Evolutionary conservation across 1,140 invertebrate species (phyloP).

Genomic region (Neotoxoptera formosana): DNA sequence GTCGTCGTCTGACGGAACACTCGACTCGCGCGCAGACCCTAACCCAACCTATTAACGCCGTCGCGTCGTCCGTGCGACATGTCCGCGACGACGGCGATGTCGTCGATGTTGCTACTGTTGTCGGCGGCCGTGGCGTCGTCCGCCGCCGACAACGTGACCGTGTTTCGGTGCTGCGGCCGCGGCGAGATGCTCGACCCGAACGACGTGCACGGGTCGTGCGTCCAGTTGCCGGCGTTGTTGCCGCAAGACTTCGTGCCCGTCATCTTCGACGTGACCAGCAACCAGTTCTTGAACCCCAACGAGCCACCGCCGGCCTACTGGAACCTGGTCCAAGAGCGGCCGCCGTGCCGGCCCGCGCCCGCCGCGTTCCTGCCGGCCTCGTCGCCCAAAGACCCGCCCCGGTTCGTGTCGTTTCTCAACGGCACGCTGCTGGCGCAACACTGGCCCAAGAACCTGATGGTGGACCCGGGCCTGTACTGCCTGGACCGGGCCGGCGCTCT

Average conservation of each 20-base stretch:
- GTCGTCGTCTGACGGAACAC: neutral
- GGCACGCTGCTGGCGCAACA: slow-evolving; percentile 68
- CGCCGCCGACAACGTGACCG: slow-evolving; percentile 62
- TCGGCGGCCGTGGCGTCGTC: slow-evolving; percentile 17
- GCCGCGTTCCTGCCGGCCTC: slow-evolving; percentile 48
- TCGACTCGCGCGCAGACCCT: neutral
- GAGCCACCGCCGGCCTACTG: slow-evolving; percentile 66
- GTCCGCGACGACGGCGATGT: too few relatives aligned
- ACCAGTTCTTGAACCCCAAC: slow-evolving; percentile 62
- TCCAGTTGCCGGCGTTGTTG: neutral
- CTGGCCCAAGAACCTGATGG: slow-evolving; percentile 58
- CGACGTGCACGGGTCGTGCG: slow-evolving; percentile 18
- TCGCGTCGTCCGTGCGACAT: neutral
- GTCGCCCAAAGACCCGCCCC: slow-evolving; percentile 60
- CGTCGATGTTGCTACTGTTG: neutral
- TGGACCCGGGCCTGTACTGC: slow-evolving; percentile 67
- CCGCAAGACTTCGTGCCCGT: slow-evolving; percentile 62
- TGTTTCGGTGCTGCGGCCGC: slow-evolving; percentile 68
- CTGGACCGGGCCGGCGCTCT: slow-evolving; percentile 61
- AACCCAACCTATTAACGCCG: neutral
- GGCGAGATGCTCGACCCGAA: slow-evolving; percentile 63
- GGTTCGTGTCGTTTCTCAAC: slow-evolving; percentile 67
- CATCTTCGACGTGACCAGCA: slow-evolving; percentile 66
- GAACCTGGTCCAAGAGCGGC: neutral
- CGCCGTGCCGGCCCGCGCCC: neutral